A percentile compares a stretch with the other conserved stretches of the same genome.
Conservation (phyloP, 2,888 invertebrate species). For the Cabera pusaria region DNA sequence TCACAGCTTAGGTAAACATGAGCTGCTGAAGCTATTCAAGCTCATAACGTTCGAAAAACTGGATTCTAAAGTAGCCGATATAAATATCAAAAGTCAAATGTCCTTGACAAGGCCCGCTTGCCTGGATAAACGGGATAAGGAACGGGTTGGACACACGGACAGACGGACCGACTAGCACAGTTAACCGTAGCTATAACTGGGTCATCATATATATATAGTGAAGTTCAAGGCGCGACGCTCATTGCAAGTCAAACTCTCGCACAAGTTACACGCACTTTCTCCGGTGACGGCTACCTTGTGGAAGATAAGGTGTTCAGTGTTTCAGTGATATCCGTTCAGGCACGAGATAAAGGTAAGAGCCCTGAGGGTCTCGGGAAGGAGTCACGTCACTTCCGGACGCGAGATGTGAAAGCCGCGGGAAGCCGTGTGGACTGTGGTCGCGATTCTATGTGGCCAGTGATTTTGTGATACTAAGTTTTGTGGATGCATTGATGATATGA, state of each 20-base stretch:
- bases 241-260: slow-evolving; percentile 80
- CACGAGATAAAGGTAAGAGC: slow-evolving; percentile 67
- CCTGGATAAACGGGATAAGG: slow-evolving; percentile 68
- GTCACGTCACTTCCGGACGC: slow-evolving; percentile 22
- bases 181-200: slow-evolving; percentile 84
- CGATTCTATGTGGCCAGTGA: slow-evolving; percentile 31
- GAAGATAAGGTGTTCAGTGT: slow-evolving; percentile 71
- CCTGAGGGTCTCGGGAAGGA: slow-evolving; percentile 39
- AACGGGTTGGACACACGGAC: slow-evolving; percentile 63
- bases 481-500: slow-evolving; percentile 2
- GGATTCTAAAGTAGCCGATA: no score
- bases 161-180: slow-evolving; percentile 71
- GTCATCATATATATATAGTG: slow-evolving; percentile 92
- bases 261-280: slow-evolving; percentile 77
- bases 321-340: slow-evolving; percentile 63
- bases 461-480: slow-evolving; percentile 35
- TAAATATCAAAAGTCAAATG: slow-evolving; percentile 29
- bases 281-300: slow-evolving; percentile 65
- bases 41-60: no score
- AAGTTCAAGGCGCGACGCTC: slow-evolving; percentile 91
- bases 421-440: slow-evolving; percentile 37
- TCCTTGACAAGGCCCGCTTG: slow-evolving; percentile 55
- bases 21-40: no score
- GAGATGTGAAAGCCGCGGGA: slow-evolving; percentile 41
- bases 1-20: no score